phyloP scores from a whole-genome alignment of 2,888 invertebrate species.

The Trachelus tabidus region DNA sequence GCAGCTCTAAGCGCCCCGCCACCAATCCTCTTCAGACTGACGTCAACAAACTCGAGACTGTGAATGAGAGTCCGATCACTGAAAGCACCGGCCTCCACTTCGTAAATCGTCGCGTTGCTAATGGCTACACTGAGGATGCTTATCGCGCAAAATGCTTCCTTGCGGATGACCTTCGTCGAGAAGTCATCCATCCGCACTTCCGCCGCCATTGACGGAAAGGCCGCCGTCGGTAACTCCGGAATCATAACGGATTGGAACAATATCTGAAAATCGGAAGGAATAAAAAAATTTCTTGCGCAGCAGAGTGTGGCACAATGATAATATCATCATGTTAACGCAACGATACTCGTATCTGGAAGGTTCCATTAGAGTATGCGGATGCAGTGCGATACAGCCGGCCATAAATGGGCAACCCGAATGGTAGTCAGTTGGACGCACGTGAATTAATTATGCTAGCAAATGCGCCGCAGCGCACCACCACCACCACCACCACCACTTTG shows the following conservation, averaged over 20 bases:
- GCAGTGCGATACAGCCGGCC: too few species aligned
- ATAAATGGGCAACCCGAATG: too few species aligned
- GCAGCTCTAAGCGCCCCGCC: slow-evolving; percentile 74
- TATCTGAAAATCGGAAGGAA: slow-evolving; percentile 69
- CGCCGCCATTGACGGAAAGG: slow-evolving; percentile 76
- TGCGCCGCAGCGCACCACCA: too few species aligned
- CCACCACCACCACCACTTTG: too few species aligned
- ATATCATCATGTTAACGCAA: too few species aligned
- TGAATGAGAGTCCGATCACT: slow-evolving; percentile 73
- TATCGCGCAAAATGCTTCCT: slow-evolving; percentile 76
- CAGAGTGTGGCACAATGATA: too few species aligned
- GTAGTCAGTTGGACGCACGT: too few species aligned
- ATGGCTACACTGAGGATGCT: slow-evolving; percentile 74
- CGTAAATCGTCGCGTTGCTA: slow-evolving; percentile 72
- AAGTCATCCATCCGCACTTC: slow-evolving; percentile 71
- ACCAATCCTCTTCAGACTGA: slow-evolving; percentile 70
- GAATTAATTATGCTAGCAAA: too few species aligned
- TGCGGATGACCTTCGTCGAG: slow-evolving; percentile 70
- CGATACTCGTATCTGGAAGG: too few species aligned
- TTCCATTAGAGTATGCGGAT: too few species aligned
- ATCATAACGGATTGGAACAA: slow-evolving; percentile 72
- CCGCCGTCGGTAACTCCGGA: slow-evolving; percentile 71
- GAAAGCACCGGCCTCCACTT: slow-evolving; percentile 75
- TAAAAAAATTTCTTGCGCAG: background rate
- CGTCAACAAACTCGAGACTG: slow-evolving; percentile 72